Conservation (phyloP, 2,113 vertebrate species). For the Pelmatolapia mariae region DNA sequence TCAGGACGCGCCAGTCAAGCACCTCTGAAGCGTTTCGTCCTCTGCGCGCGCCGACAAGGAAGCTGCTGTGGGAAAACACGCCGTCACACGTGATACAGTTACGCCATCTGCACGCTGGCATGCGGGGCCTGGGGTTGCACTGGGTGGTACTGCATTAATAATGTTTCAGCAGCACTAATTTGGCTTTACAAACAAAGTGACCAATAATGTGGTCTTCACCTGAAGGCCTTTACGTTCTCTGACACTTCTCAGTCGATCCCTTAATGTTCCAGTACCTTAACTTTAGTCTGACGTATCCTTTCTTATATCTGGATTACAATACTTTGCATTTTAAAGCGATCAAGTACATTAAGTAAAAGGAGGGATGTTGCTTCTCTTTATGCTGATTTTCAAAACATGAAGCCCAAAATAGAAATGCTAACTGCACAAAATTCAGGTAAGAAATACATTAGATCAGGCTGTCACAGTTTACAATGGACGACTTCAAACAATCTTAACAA, state of each 20-base stretch:
- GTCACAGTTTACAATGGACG: neutral
- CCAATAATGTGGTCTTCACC: neutral
- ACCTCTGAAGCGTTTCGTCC: neutral
- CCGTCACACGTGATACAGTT: constrained; percentile 23
- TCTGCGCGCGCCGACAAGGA: neutral
- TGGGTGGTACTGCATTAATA: neutral
- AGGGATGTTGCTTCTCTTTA: neutral
- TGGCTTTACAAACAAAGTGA: neutral
- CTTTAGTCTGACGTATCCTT: neutral
- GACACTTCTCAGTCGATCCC: neutral
- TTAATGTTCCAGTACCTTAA: neutral
- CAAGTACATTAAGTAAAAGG: neutral
- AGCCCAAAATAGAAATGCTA: neutral
- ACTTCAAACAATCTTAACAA: too few relatives aligned
- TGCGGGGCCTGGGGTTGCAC: neutral
- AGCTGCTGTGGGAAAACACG: constrained; percentile 30
- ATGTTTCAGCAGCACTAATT: neutral
- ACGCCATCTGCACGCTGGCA: neutral
- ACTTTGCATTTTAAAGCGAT: neutral
- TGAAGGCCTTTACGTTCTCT: neutral
- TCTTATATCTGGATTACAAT: neutral
- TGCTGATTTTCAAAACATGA: neutral
- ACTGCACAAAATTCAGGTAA: neutral
- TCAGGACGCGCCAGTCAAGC: constrained; percentile 4
- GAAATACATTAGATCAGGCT: neutral